Percentiles rank a stretch among this genome's conserved stretches.
Evolutionary conservation across 2,797 vertebrate genomes (phyloP).

Genomic region (Xiphophorus birchmanni): DNA sequence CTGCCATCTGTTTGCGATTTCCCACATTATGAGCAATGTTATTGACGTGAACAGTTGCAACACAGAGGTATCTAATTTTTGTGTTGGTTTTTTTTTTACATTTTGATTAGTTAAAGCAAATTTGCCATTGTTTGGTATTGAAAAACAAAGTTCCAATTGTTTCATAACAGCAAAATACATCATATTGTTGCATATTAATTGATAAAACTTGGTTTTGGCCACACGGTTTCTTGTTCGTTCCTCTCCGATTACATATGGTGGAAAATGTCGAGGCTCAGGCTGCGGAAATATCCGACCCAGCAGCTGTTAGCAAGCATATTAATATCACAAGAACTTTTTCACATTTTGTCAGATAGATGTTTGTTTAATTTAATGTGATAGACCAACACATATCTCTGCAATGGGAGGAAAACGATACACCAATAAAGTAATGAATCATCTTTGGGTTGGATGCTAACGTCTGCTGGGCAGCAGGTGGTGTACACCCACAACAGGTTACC

Average conservation of each 20-base stretch:
- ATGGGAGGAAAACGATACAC: neutral
- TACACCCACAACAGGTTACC: neutral
- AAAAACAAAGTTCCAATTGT: neutral
- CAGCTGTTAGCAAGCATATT: neutral
- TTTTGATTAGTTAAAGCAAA: neutral
- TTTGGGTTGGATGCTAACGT: neutral
- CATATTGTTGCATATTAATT: constrained; percentile 20
- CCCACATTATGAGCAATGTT: neutral
- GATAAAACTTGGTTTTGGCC: constrained; percentile 58
- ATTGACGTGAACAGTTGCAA: neutral
- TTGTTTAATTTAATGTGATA: neutral
- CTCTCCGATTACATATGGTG: neutral
- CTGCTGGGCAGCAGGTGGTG: neutral
- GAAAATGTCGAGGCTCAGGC: neutral
- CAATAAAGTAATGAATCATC: neutral
- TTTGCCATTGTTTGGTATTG: neutral
- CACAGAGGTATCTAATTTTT: neutral
- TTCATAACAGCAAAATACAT: neutral
- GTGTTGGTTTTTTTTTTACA: neutral
- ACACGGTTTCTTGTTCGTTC: constrained; percentile 2
- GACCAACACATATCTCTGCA: neutral
- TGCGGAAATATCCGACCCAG: neutral
- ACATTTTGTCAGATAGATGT: neutral
- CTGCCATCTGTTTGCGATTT: neutral
- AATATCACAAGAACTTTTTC: neutral